phyloP scores from a whole-genome alignment of 1,140 invertebrate species.

The Spodoptera litura region DNA sequence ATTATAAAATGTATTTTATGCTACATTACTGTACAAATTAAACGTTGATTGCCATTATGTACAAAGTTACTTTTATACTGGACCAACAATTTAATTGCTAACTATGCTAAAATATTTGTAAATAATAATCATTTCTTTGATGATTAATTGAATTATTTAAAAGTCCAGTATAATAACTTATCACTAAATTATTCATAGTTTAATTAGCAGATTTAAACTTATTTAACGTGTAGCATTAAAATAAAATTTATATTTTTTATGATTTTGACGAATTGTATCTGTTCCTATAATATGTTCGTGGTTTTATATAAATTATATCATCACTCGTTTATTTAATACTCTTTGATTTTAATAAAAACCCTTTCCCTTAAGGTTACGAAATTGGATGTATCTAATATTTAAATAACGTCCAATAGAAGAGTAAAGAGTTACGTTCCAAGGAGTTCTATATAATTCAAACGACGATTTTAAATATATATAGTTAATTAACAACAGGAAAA shows the following conservation, averaged over 20 bases:
- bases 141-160: too few relatives aligned
- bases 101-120: background rate
- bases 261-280: slow-evolving; percentile 36
- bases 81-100: background rate
- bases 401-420: background rate
- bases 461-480: too few relatives aligned
- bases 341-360: slow-evolving; percentile 15
- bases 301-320: slow-evolving; percentile 18
- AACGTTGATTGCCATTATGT: too few relatives aligned
- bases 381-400: background rate
- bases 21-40: too few relatives aligned
- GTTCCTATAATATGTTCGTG: slow-evolving; percentile 1
- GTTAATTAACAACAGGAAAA: too few relatives aligned
- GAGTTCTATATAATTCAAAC: background rate
- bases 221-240: background rate
- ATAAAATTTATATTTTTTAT: slow-evolving; percentile 8
- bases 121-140: background rate
- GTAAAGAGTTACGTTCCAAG: background rate
- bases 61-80: too few relatives aligned
- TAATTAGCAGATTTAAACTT: too few relatives aligned
- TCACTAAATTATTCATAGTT: background rate
- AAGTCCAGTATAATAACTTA: background rate
- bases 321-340: slow-evolving; percentile 16
- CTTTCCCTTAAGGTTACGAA: background rate
- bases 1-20: too few relatives aligned